Evolutionary conservation across 2,888 invertebrate genomes (phyloP).

Genomic region (Crepidodera aurea): DNA sequence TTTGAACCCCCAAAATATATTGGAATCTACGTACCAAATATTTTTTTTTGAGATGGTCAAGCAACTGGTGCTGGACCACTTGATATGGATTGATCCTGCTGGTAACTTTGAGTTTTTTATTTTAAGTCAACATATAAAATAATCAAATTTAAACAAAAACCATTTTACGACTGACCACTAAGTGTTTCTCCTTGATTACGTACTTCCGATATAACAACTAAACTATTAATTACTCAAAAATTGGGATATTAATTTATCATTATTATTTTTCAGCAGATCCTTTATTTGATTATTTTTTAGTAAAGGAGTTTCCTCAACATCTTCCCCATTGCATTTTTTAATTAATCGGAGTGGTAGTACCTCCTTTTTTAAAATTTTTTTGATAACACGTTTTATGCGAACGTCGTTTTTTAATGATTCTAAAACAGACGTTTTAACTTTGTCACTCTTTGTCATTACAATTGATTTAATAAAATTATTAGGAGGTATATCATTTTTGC

Average conservation of each 20-base stretch:
- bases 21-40: no score
- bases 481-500: background rate
- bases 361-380: constrained; percentile 4
- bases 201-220: no score
- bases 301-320: background rate
- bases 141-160: no score
- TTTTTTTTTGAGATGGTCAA: no score
- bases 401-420: constrained; percentile 1
- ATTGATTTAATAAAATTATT: background rate
- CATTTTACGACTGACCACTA: no score
- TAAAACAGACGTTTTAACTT: background rate
- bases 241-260: background rate
- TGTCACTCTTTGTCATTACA: background rate
- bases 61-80: no score
- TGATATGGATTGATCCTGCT: no score
- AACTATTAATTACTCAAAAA: background rate
- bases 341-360: background rate
- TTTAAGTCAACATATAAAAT: no score
- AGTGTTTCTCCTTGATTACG: no score
- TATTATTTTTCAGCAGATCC: background rate
- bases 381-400: background rate
- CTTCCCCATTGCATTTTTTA: background rate
- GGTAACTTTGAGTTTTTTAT: no score
- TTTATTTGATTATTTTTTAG: background rate
- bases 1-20: no score